phyloP scores from a whole-genome alignment of 2,888 invertebrate species.

The Sinopyrophorus schimmeli region DNA sequence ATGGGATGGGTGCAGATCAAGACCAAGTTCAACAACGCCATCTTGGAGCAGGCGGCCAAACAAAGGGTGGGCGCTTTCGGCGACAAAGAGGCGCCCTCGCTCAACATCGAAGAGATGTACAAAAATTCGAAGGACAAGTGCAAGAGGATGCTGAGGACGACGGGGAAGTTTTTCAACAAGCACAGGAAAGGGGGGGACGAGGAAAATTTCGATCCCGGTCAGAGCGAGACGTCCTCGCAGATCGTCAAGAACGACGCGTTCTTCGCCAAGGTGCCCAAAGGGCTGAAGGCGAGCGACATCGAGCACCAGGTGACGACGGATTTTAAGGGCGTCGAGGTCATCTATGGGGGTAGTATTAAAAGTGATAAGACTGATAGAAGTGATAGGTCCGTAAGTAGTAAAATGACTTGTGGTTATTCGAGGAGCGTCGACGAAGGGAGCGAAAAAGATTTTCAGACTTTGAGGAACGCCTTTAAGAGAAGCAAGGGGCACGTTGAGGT shows the following conservation, averaged over 20 bases:
- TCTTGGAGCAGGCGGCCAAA: slow-evolving; percentile 50
- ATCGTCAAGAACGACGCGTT: slow-evolving; percentile 47
- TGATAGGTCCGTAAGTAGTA: slow-evolving; percentile 22
- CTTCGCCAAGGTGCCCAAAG: slow-evolving; percentile 40
- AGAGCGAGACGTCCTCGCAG: slow-evolving; percentile 34
- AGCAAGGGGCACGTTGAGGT: slow-evolving; percentile 45
- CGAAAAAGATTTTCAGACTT: slow-evolving; percentile 46
- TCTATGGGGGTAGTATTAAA: slow-evolving; percentile 20
- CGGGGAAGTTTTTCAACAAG: slow-evolving; percentile 49
- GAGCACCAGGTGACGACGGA: slow-evolving; percentile 42
- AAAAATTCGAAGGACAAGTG: slow-evolving; percentile 52
- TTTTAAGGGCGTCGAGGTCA: slow-evolving; percentile 17
- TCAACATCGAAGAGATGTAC: slow-evolving; percentile 52
- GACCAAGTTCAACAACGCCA: slow-evolving; percentile 48
- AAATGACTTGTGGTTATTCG: slow-evolving; percentile 14
- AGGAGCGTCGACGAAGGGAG: slow-evolving; percentile 32
- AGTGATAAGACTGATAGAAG: slow-evolving; percentile 28
- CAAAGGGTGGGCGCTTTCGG: slow-evolving; percentile 50
- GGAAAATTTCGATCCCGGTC: slow-evolving; percentile 37
- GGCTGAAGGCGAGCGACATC: slow-evolving; percentile 45
- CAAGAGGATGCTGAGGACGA: slow-evolving; percentile 49
- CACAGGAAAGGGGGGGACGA: slow-evolving; percentile 33
- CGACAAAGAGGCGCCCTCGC: slow-evolving; percentile 47
- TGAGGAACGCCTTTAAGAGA: slow-evolving; percentile 47
- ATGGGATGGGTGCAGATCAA: slow-evolving; percentile 50